Evolutionary conservation across 2,113 vertebrate species (phyloP), one percentile per base, ranked within the genome.

Genomic region (Spermophilus dauricus): DNA sequence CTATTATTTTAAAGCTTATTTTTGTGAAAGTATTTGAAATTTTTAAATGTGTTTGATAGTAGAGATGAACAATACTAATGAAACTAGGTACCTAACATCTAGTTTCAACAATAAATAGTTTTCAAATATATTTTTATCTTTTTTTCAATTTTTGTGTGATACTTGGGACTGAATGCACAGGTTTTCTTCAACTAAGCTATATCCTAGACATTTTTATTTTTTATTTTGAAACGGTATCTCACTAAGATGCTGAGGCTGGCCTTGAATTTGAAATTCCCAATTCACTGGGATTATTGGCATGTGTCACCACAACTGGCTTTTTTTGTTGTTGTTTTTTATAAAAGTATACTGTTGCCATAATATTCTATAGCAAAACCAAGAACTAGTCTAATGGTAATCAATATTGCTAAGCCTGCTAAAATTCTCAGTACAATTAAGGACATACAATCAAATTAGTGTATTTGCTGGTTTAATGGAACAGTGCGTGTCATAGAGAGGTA

Each of bases 1-100:
- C 5, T 58, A 34, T 89, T 94, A 69, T 70, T 82, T 81, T 89
- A 73, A 86, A 89, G 42, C 39, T 72, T 67, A 76, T 91, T 53
- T 4, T 82, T 45, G 11, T 26, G 28, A 18, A 75, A 77, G 88
- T n/a, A 26, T 85, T 89, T 58, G 89, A 94, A 28, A 58, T 37
- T 39, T 39, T 82, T 34, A 34, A 32, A 56, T 65, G 45, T 83
- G 48, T 32, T 4, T n/a, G 51, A 63, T 85, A 76, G 56, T 70
- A 69, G 20, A 24, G 20, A 53, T 75, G 63, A 87, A 83, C 16
- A 56, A 58, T 58, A 58, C 56, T 5, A 20, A 20, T 58, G 56
- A 58, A 58, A 84, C 28, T 34, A 61, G 56, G 9, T 42, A 42
- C 30, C 67, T 12, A 81, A 67, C 14, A 22, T 18, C 4, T 16